Conservation (phyloP, 2,888 invertebrate genomes). For the Trachelus troglodyta region DNA sequence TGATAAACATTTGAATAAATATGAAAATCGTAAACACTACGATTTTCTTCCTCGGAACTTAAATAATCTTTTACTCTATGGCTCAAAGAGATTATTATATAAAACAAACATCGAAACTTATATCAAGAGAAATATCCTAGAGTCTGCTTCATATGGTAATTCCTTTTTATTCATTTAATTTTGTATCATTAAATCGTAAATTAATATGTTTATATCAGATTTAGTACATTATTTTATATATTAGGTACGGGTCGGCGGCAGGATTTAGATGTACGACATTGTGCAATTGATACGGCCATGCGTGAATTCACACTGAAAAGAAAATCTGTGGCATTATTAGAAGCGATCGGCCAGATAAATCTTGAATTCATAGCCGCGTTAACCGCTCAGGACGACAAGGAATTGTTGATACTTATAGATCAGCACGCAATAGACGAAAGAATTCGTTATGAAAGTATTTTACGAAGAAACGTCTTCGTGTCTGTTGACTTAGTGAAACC, state of each 20-base stretch:
- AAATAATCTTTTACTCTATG: constrained; percentile 32
- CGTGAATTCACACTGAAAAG: constrained; percentile 43
- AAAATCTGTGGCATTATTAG: constrained; percentile 32
- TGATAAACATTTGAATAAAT: background rate
- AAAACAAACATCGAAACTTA: constrained; percentile 8
- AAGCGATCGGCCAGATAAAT: constrained; percentile 80
- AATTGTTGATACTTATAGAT: constrained; percentile 78
- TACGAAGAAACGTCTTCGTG: constrained; percentile 68
- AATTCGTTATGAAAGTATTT: constrained; percentile 78
- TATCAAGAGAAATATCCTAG: background rate
- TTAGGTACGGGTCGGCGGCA: constrained; percentile 19
- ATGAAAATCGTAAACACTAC: constrained; percentile 21
- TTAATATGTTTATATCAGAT: too few relatives aligned
- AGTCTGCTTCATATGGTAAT: constrained; percentile 2
- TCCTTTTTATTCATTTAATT: background rate
- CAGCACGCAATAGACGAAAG: constrained; percentile 92
- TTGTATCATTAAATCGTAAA: too few relatives aligned
- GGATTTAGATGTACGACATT: constrained; percentile 37
- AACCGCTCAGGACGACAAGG: constrained; percentile 59
- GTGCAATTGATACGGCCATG: constrained; percentile 29
- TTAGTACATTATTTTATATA: too few relatives aligned
- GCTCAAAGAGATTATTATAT: constrained; percentile 30
- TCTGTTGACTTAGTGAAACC: constrained; percentile 45
- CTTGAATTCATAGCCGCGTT: constrained; percentile 76
- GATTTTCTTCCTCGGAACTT: constrained; percentile 42